Evolutionary conservation across 2,113 vertebrate genomes (phyloP), one percentile per base, ranked within the genome.

Genomic region (Siphamia tubifer): DNA sequence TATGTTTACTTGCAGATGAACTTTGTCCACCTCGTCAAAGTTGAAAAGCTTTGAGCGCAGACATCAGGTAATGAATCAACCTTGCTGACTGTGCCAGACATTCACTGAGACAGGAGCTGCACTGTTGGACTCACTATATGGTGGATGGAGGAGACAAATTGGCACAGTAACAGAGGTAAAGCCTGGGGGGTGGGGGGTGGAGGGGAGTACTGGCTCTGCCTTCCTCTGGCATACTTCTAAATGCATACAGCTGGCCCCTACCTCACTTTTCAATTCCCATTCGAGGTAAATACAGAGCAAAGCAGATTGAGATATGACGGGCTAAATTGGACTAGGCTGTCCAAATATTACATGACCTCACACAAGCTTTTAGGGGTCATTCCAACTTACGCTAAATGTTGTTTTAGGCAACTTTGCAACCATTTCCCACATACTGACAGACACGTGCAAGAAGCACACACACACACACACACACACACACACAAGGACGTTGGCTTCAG

Each of bases 281-380:
- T 82, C 39, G 68, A 74, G 79, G 68, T 76, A 82, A 86, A 86
- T 80, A 77, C 71, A 56, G 28, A 48, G 72, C 42, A 53, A 84
- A 84, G 58, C 84, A 85, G 84, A 91, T 86, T 81, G 87, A 88
- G 85, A 85, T 84, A 83, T 57, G 84, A 87, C 58, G 21, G 35
- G 30, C 63, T 86, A 78, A 83, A 90, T 88, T 87, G 77, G 68
- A 87, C 79, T 55, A 65, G 79, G 87, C 87, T 90, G 86, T 83
- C 77, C 61, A 88, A 87, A 90, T 89, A 87, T 79, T 79, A 67
- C 57, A 58, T 77, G 76, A 81, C 85, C 76, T 81, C 67, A 49
- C 53, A 73, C 54, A 63, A 62, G 83, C 87, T 84, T 90, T 87
- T 77, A 86, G 73, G 79, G 84, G 84, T 86, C 84, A 81, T 80